phyloP scores from a whole-genome alignment of 2,888 invertebrate genomes.

The Protonemura montana region DNA sequence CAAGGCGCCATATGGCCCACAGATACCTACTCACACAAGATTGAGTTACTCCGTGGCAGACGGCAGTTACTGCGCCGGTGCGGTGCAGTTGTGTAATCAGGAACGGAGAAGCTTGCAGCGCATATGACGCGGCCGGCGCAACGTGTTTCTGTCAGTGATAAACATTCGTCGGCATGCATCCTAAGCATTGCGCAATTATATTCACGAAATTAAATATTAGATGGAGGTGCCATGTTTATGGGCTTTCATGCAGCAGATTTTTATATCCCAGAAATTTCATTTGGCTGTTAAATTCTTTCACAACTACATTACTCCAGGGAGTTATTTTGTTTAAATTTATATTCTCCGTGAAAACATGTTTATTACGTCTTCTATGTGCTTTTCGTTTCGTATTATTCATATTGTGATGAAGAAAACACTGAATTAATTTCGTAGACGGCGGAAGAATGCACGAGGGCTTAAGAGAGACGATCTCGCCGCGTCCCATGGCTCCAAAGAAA shows the following conservation, averaged over 20 bases:
- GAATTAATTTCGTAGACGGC: background rate
- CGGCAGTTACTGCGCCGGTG: background rate
- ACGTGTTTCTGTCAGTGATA: too few species aligned
- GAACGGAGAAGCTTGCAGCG: background rate
- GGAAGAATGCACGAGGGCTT: background rate
- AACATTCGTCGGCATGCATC: background rate
- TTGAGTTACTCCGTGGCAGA: background rate
- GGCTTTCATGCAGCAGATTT: background rate
- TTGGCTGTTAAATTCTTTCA: background rate
- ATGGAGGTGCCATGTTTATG: background rate
- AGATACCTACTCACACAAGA: background rate
- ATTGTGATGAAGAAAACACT: background rate
- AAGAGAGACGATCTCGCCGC: background rate
- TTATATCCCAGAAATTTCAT: background rate
- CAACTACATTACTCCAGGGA: background rate
- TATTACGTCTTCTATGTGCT: background rate
- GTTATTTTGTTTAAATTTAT: background rate
- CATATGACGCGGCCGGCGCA: background rate
- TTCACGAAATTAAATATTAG: background rate
- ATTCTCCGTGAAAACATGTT: background rate
- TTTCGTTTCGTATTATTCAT: slow-evolving; percentile 12
- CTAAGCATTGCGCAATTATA: background rate
- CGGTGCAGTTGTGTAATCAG: background rate
- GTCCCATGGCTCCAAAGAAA: background rate
- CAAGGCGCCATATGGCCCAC: background rate